Conservation (phyloP, 2,113 vertebrate genomes). For the Rhabdornis inornatus region DNA sequence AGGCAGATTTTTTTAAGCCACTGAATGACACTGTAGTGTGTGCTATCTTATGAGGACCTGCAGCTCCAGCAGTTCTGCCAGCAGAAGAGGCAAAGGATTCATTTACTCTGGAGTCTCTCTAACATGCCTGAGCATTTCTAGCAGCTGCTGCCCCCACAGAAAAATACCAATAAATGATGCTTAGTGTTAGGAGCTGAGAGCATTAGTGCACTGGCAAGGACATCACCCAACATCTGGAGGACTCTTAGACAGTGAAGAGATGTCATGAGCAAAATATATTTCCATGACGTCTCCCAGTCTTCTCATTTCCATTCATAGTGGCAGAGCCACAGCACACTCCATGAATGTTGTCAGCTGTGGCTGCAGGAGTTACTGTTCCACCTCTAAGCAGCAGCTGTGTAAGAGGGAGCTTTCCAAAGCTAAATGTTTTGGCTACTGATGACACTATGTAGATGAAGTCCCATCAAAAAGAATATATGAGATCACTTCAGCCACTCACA, state of each 20-base stretch:
- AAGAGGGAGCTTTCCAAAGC: background rate
- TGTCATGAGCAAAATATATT: background rate
- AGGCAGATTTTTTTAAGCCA: background rate
- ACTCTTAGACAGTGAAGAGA: background rate
- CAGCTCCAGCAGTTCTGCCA: too few species aligned
- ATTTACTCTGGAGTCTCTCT: background rate
- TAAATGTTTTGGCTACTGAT: fast-evolving
- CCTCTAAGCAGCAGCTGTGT: background rate
- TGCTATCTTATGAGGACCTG: background rate
- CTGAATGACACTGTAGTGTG: background rate
- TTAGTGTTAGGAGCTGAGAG: background rate
- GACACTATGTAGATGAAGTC: background rate
- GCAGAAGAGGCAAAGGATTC: background rate
- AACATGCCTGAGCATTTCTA: background rate
- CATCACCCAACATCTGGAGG: background rate
- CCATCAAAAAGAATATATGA: background rate
- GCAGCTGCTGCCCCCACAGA: background rate
- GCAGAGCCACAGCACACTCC: background rate
- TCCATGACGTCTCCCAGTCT: background rate
- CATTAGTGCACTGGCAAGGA: background rate
- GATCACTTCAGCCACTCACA: background rate
- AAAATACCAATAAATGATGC: background rate
- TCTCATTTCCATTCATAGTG: background rate
- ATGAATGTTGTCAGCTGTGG: background rate
- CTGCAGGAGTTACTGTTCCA: background rate